These are phyloP conservation scores for Sylvia borin DNA, from an alignment of 2,797 vertebrate species.

Conservation along the genomic window DNA sequence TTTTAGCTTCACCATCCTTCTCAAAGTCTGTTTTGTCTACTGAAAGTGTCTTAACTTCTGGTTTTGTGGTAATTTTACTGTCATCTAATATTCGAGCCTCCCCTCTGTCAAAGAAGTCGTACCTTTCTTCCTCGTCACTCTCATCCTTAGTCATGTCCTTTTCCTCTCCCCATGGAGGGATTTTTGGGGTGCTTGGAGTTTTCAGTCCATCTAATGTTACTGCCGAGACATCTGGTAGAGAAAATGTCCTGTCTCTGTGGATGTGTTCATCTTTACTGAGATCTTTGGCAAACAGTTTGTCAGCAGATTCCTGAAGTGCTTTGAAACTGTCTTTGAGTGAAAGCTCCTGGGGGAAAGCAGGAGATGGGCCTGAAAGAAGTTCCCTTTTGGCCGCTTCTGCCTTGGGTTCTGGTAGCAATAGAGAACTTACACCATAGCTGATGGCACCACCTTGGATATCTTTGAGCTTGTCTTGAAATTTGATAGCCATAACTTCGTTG, in stretches of 20 bases:
- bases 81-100: conserved; percentile 44
- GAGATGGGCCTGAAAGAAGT: conserved; percentile 30
- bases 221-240: conserved; percentile 24
- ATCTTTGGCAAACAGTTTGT: conserved; percentile 69
- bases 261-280: conserved; percentile 45
- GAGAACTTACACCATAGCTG: conserved; percentile 59
- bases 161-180: conserved; percentile 52
- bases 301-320: conserved; percentile 34
- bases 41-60: conserved; percentile 46
- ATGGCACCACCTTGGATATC: conserved; percentile 61
- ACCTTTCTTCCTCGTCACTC: conserved; percentile 61
- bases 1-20: conserved; percentile 43
- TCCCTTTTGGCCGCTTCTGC: conserved; percentile 64
- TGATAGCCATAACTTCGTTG: conserved; percentile 41
- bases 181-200: conserved; percentile 35
- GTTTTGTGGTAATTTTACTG: conserved; percentile 30
- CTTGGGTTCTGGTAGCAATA: conserved; percentile 49
- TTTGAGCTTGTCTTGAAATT: conserved; percentile 68
- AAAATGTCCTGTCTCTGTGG: conserved; percentile 27
- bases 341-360: conserved; percentile 40
- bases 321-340: conserved; percentile 48
- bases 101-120: conserved; percentile 9
- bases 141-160: conserved; percentile 68
- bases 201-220: conserved; percentile 38
- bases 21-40: conserved; percentile 20